A percentile compares a stretch with the other conserved stretches of the same genome.
These are phyloP conservation scores for Siniperca knerii DNA, from an alignment of 2,113 vertebrate genomes.

Conservation along the genomic window DNA sequence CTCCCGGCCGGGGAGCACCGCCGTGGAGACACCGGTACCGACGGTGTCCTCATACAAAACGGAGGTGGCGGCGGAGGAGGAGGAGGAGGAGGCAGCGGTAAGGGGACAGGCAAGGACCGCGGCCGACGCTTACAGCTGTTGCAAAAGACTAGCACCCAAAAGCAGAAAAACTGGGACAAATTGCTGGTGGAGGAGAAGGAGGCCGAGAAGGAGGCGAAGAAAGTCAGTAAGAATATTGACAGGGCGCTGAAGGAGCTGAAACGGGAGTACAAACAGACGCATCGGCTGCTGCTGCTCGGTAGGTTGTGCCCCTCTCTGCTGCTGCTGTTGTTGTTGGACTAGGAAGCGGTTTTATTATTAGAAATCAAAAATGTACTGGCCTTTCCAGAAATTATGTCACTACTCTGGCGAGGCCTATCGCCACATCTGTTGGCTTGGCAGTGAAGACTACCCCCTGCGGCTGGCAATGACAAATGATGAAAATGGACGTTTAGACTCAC, in stretches of 20 bases:
- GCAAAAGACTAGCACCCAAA: constrained; percentile 82
- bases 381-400: constrained; percentile 65
- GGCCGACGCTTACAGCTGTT: constrained; percentile 81
- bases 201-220: constrained; percentile 93
- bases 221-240: constrained; percentile 94
- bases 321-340: constrained; percentile 30
- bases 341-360: constrained; percentile 59
- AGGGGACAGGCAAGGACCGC: constrained; percentile 78
- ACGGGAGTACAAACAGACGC: constrained; percentile 94
- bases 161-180: constrained; percentile 90
- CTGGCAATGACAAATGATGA: constrained; percentile 61
- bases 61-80: constrained; percentile 73
- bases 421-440: constrained; percentile 68
- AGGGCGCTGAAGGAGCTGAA: constrained; percentile 91
- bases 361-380: constrained; percentile 57
- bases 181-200: constrained; percentile 92
- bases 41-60: constrained; percentile 85
- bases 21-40: constrained; percentile 80
- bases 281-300: constrained; percentile 95
- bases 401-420: constrained; percentile 62
- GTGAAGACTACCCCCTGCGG: constrained; percentile 55
- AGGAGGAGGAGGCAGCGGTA: constrained; percentile 71
- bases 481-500: constrained; percentile 36
- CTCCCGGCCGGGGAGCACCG: constrained; percentile 79
- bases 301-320: constrained; percentile 71